These are phyloP conservation scores for Scaptomyza flava DNA, from an alignment of 2,888 invertebrate species.

Conservation along the genomic window DNA sequence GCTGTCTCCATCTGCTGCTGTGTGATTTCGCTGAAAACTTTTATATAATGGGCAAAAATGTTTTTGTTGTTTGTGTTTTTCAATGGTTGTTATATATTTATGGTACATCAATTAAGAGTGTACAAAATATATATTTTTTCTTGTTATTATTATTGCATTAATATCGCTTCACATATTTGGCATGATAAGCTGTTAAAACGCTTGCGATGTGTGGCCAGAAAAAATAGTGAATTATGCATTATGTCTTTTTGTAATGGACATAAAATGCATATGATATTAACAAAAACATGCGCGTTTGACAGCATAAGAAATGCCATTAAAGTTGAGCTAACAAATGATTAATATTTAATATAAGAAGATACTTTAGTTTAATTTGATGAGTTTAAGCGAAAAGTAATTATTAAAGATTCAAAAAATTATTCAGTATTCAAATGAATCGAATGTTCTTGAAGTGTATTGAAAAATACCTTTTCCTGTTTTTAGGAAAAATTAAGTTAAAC, in stretches of 20 bases:
- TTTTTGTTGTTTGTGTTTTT: conserved; percentile 32
- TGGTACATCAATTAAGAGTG: conserved; percentile 58
- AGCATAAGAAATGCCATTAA: conserved; percentile 5
- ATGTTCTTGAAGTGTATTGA: too few species aligned
- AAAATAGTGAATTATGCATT: conserved; percentile 28
- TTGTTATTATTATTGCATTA: conserved; percentile 6
- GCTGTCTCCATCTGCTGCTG: background rate
- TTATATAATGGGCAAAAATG: conserved; percentile 32
- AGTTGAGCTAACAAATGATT: background rate
- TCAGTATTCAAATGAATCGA: too few species aligned
- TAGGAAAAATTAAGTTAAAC: too few species aligned
- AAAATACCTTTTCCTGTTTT: too few species aligned
- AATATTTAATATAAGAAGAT: background rate
- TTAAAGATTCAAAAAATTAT: too few species aligned
- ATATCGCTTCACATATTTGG: conserved; percentile 28
- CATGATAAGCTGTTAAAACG: conserved; percentile 54
- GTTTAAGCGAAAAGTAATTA: background rate
- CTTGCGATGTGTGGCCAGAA: conserved; percentile 16
- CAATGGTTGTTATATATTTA: conserved; percentile 56
- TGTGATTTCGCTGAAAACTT: conserved; percentile 56
- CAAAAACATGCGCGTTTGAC: conserved; percentile 4
- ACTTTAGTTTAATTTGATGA: background rate
- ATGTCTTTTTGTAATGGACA: conserved; percentile 14
- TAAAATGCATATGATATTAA: conserved; percentile 32
- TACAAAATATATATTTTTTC: conserved; percentile 16